These are phyloP conservation scores for Ceyx erithaca DNA, from an alignment of 2,797 vertebrate species.

Conservation along the genomic window DNA sequence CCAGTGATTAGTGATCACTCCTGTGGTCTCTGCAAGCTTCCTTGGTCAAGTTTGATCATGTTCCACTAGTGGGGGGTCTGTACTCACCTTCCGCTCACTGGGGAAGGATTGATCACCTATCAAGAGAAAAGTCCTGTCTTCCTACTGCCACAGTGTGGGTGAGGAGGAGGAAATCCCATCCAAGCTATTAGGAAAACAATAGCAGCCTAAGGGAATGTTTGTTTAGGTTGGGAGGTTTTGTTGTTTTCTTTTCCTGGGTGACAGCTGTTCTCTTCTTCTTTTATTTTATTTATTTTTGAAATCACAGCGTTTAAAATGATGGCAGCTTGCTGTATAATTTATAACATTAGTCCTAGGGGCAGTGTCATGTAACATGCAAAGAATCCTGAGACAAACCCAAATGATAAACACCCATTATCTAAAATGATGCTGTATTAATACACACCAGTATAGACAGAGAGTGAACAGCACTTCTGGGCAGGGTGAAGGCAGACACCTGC, in stretches of 20 bases:
- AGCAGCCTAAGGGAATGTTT: slow-evolving; percentile 32
- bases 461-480: not conserved
- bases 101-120: not conserved
- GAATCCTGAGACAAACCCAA: slow-evolving; percentile 18
- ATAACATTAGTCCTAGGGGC: slow-evolving; percentile 53
- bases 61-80: not conserved
- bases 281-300: not conserved
- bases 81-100: not conserved
- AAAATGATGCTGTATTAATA: slow-evolving; percentile 19
- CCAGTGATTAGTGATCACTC: not conserved
- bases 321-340: slow-evolving; percentile 52
- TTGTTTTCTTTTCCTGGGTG: not conserved
- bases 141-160: not conserved
- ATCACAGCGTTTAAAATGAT: slow-evolving; percentile 24
- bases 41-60: not conserved
- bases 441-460: not conserved
- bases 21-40: not conserved
- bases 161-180: not conserved
- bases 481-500: not conserved
- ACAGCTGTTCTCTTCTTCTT: not conserved
- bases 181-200: slow-evolving; percentile 22
- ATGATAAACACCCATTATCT: slow-evolving; percentile 6
- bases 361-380: not conserved
- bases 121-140: not conserved
- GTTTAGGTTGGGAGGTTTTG: slow-evolving; percentile 11